Base-by-base conservation (phyloP, 2,797 vertebrate species). In the Amblyraja radiata region DNA sequence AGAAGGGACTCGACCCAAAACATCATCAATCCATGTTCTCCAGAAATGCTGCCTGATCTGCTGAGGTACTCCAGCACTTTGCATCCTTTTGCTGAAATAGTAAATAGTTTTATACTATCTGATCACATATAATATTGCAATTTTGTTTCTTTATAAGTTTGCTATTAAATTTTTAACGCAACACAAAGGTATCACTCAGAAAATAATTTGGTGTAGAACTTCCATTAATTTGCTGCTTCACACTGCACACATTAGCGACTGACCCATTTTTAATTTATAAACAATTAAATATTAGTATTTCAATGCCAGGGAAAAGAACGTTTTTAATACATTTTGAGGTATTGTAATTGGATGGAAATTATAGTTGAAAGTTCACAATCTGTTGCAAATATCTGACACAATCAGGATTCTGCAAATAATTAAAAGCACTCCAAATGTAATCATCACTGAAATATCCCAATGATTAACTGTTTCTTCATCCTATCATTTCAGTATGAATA, bases 321-420 rank as follows among this genome's bases (percentile, higher is more conserved):
- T 32, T 21, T 90, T 68, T 90, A 71, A 18, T 90, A 65, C n/a
- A 68, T 68, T 71, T 90, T 71, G 63, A 90, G 23, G 6, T 8
- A 90, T 39, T 71, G 36, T 90, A 90, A 90, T 90, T 71, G 65
- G 36, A 91, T 91, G 36, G 65, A 91, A 91, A 46, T 91, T 73
- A 73, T 73, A 21, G 65, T 91, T 5, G 9, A 91, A 73, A 91
- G 36, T 73, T 91, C 14, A 74, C 68, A 91, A 86, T 73, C 39
- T 73, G 39, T 91, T 23, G 23, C 65, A 91, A 91, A 73, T 91
- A 36, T 73, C 65, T 46, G 9, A 23, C 88, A 73, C 36, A 73
- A 36, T 63, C 86, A 36, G 32, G 28, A 39, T 1, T 10, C n/a
- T 91, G 23, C 16, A 91, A 91, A 25, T 91, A 91, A 91, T 46